Evolutionary conservation across 2,113 vertebrate genomes (phyloP), one percentile per base, ranked within the genome.

Genomic region (Meriones unguiculatus): DNA sequence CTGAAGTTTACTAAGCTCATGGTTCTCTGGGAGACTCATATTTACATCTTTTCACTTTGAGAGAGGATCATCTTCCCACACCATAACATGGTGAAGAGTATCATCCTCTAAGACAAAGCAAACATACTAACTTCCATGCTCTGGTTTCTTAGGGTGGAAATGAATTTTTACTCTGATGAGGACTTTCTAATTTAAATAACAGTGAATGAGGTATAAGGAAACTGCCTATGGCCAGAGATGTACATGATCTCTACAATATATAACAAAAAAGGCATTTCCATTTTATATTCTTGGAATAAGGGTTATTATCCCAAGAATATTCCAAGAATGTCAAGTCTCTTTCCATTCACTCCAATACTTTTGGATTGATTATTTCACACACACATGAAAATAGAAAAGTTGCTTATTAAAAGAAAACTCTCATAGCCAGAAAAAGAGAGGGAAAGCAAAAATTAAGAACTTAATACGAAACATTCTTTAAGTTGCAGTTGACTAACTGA

Each of bases 181-280:
- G 95, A 92, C 91, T 94, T 98, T 96, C 97, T 97, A 98, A 98
- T 98, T 98, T 78, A 95, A 98, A 98, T 98, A 98, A 98, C 97
- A 98, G 98, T 98, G 98, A 98, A 98, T 90, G 94, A 98, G 98
- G 93, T 87, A 96, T 96, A 97, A 97, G 89, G 97, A 97, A 97
- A 97, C 94, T 97, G 95, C 97, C 95, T 97, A 95, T 97, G 96
- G 70, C 95, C 90, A 97, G 69, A 85, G 72, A 96, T 89, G 97
- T 87, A 97, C 32, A 62, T 22, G 50, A 69, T 38, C 50, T 64
- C 80, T 81, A 11, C 13, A 24, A 57, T 96, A 96, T 94, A 94
- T 65, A 95, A 97, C 81, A 96, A 3, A 77, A 93, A 98, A 98
- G 95, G 93, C 95, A 76, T 97, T 92, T 97, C 76, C 96, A 97